Evolutionary conservation across 2,797 vertebrate genomes (phyloP).

Genomic region (Phalloptychus januarius): DNA sequence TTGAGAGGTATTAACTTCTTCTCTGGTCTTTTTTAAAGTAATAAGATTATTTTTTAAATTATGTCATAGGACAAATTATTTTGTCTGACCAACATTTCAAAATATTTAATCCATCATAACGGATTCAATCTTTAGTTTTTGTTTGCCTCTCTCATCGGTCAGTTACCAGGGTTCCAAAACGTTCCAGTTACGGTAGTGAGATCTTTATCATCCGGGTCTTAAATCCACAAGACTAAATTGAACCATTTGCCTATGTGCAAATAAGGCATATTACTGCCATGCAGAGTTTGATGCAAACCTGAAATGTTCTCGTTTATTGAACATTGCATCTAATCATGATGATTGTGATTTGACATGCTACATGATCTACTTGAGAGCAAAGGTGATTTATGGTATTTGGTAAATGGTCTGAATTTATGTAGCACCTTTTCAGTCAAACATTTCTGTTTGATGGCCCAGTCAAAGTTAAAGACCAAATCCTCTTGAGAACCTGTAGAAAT

Average conservation of each 20-base stretch:
- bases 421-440: background rate
- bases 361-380: background rate
- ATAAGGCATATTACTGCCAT: background rate
- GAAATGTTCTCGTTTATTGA: background rate
- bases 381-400: background rate
- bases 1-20: conserved; percentile 59
- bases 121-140: conserved; percentile 9
- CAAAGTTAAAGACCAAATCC: background rate
- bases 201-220: background rate
- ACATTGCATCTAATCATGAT: background rate
- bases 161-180: background rate
- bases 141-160: conserved; percentile 14
- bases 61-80: background rate
- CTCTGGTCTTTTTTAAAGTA: conserved; percentile 20
- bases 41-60: conserved; percentile 8
- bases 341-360: background rate
- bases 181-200: background rate
- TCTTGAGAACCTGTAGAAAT: background rate
- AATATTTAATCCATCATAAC: conserved; percentile 1
- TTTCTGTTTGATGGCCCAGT: background rate
- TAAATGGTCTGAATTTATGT: background rate
- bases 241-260: background rate
- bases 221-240: background rate
- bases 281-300: background rate
- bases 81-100: conserved; percentile 20